Evolutionary conservation across 2,797 vertebrate species (phyloP).

Genomic region (Echeneis naucrates): DNA sequence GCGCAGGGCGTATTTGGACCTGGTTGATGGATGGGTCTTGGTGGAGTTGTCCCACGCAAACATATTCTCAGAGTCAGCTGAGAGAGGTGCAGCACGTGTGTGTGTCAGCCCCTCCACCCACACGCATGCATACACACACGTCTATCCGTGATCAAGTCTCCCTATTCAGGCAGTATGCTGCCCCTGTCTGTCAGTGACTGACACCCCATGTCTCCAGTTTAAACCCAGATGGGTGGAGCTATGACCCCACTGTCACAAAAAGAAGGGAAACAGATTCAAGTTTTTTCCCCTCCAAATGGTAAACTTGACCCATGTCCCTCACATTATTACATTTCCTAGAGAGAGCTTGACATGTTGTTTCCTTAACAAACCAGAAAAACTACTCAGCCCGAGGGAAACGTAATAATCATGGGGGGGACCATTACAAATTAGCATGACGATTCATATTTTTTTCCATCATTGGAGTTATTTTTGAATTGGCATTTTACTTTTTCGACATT

Average conservation of each 20-base stretch:
- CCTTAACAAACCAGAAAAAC: conserved; percentile 73
- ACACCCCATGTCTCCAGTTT: conserved; percentile 62
- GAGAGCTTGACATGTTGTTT: conserved; percentile 68
- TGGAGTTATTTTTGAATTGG: conserved; percentile 12
- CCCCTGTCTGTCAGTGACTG: conserved; percentile 59
- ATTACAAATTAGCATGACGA: conserved; percentile 56
- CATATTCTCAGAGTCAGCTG: conserved; percentile 86
- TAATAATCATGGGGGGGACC: conserved; percentile 58
- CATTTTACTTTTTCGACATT: conserved; percentile 15
- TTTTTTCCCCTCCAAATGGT: conserved; percentile 60
- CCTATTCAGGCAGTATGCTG: conserved; percentile 18
- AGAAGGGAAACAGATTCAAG: conserved; percentile 45
- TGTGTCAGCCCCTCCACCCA: conserved; percentile 70
- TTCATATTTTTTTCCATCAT: conserved; percentile 43
- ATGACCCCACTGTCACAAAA: conserved; percentile 69
- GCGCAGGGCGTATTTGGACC: conserved; percentile 83
- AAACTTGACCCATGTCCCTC: conserved; percentile 74
- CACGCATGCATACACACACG: conserved; percentile 37
- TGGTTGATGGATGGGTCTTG: conserved; percentile 88
- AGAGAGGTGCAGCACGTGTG: conserved; percentile 73
- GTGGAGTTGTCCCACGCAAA: conserved; percentile 85
- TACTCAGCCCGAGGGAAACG: conserved; percentile 54
- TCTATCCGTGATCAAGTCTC: conserved; percentile 48
- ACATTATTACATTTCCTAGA: conserved; percentile 56
- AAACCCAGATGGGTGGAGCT: conserved; percentile 69